phyloP scores from a whole-genome alignment of 2,797 vertebrate species.

The Clamator glandarius region DNA sequence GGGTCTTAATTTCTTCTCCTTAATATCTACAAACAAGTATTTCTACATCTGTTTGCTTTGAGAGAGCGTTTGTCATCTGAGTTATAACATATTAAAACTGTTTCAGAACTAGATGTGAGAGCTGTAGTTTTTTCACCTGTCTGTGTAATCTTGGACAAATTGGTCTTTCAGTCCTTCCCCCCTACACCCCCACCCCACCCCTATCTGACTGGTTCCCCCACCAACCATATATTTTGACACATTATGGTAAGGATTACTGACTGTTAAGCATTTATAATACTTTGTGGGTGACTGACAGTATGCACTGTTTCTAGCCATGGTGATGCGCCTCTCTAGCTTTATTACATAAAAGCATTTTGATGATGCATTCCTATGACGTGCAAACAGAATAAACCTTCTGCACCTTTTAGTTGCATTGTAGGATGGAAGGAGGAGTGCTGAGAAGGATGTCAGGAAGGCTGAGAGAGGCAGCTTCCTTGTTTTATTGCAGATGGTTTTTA shows the following conservation, averaged over 20 bases:
- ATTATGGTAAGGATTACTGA: neutral
- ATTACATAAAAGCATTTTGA: neutral
- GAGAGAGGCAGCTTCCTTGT: neutral
- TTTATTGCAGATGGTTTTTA: neutral
- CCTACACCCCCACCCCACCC: neutral
- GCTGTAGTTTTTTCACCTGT: neutral
- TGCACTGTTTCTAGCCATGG: neutral
- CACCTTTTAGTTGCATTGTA: neutral
- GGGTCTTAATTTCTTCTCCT: neutral
- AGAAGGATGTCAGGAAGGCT: neutral
- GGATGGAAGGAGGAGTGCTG: neutral
- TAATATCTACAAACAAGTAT: neutral
- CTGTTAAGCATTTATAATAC: neutral
- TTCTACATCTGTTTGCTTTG: constrained; percentile 1
- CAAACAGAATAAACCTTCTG: neutral
- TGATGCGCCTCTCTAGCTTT: neutral
- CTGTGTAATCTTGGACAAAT: neutral
- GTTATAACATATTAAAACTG: neutral
- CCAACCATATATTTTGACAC: neutral
- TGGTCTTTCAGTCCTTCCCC: neutral
- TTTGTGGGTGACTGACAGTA: neutral
- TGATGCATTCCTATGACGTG: neutral
- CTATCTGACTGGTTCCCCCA: neutral
- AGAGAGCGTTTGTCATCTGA: neutral
- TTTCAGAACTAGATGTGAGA: neutral